Evolutionary conservation across 2,888 invertebrate species (phyloP), one percentile per base, ranked within the genome.

Genomic region (Drosophila niveifrons): DNA sequence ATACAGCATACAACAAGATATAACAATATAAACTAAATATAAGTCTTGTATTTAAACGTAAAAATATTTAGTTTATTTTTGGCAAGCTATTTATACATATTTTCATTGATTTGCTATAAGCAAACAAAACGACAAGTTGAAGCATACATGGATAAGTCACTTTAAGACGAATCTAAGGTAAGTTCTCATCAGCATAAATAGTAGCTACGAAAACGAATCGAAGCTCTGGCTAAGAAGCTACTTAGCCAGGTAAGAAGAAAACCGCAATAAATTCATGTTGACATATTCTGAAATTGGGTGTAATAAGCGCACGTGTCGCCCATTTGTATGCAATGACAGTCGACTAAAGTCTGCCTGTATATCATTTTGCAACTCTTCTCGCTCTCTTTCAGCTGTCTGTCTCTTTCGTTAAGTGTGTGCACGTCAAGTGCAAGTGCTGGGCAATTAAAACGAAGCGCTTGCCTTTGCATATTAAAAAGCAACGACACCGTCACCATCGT

Each of bases 401-500:
- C 15, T 23, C 1, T 53, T 8, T 36, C 43, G 43, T 13, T 39
- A 43, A 53, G 46, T 52, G 44, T 15, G 17, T 29, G 23, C 31
- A 44, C 13, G 41, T 46, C 53, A 73, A 73, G 75, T 74, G 62
- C 62, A 64, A 59, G 64, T 64, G 69, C 18, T 31, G 13, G 51
- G 39, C 61, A 77, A 76, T 72, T 76, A 72, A 76, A 72, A 44
- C 51, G 56, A 72, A 72, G 55, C 62, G 51, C 51, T 71, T 59
- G 58, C 50, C 51, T 63, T 63, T 62, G 15, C 73, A 71, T 75
- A 73, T 73, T 64, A 59, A 74, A 70, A 56, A 51, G 66, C 65
- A 43, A n/a, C 36, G 36, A 7, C 66, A n/a, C n/a, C n/a, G n/a
- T n/a, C n/a, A n/a, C n/a, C n/a, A n/a, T n/a, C n/a, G n/a, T n/a